Evolutionary conservation across 2,888 invertebrate genomes (phyloP).

Genomic region (Drosophila pseudotalamancana): DNA sequence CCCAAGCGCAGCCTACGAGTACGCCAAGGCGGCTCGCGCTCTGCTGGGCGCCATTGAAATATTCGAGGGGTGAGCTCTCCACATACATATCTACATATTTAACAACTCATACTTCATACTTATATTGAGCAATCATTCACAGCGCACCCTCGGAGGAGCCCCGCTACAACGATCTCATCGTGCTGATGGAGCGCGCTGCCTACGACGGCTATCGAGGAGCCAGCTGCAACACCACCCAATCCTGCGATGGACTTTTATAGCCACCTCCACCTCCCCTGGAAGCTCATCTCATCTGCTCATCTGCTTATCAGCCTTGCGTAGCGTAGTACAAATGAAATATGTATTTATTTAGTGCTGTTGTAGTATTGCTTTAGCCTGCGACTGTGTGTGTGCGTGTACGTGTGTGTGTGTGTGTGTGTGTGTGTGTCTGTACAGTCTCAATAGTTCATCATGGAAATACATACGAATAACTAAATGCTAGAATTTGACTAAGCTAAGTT

Average conservation of each 20-base stretch:
- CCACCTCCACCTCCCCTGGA: background rate
- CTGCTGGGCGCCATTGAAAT: slow-evolving; percentile 89
- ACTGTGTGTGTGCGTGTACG: slow-evolving; percentile 9
- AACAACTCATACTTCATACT: too few species aligned
- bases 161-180: slow-evolving; percentile 88
- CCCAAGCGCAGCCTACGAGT: slow-evolving; percentile 88
- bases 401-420: slow-evolving; percentile 17
- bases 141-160: slow-evolving; percentile 83
- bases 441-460: slow-evolving; percentile 52
- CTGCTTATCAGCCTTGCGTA: too few species aligned
- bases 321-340: slow-evolving; percentile 64
- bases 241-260: slow-evolving; percentile 83
- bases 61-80: slow-evolving; percentile 86
- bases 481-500: slow-evolving; percentile 48
- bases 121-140: slow-evolving; percentile 12
- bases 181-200: slow-evolving; percentile 88
- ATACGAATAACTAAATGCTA: slow-evolving; percentile 28
- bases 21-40: slow-evolving; percentile 91
- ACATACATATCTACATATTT: background rate
- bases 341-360: slow-evolving; percentile 42
- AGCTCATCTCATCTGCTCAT: too few species aligned
- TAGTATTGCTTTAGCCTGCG: slow-evolving; percentile 28
- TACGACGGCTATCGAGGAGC: slow-evolving; percentile 87
- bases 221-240: slow-evolving; percentile 86
- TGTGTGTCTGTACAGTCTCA: slow-evolving; percentile 63